Evolutionary conservation across 2,888 invertebrate genomes (phyloP).

Genomic region (Phyllotreta cruciferae): DNA sequence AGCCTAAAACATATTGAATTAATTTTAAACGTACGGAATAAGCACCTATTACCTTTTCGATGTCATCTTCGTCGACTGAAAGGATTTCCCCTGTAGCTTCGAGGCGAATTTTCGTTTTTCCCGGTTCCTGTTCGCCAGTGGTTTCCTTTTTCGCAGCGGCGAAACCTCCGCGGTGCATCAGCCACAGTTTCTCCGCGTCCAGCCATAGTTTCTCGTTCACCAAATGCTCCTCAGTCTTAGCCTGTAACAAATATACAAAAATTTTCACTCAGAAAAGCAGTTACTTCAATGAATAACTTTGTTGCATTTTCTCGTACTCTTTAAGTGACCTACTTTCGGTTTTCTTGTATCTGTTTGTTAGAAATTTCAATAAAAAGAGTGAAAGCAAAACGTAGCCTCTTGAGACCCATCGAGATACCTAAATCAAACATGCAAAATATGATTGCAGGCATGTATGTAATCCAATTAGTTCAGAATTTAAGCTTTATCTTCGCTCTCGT

Average conservation of each 20-base stretch:
- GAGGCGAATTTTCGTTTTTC: constrained; percentile 77
- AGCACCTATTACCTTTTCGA: constrained; percentile 78
- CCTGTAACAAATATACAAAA: constrained; percentile 63
- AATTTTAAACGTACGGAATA: neutral
- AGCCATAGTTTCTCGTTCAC: constrained; percentile 72
- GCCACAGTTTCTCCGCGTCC: constrained; percentile 83
- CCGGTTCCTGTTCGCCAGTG: constrained; percentile 58
- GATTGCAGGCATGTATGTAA: constrained; percentile 7
- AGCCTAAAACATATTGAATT: constrained; percentile 65
- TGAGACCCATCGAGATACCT: constrained; percentile 1
- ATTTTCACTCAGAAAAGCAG: neutral
- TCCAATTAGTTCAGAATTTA: constrained; percentile 8
- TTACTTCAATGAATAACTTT: neutral
- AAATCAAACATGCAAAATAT: constrained; percentile 1
- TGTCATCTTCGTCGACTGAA: constrained; percentile 93
- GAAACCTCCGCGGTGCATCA: constrained; percentile 93
- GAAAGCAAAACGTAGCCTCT: constrained; percentile 8
- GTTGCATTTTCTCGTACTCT: no score
- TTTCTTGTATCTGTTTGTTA: constrained; percentile 4
- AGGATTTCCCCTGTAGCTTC: constrained; percentile 83
- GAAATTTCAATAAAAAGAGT: constrained; percentile 8
- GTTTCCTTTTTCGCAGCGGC: constrained; percentile 71
- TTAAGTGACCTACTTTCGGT: no score
- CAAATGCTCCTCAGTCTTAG: constrained; percentile 72
- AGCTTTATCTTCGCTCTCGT: no score